These are phyloP conservation scores for Drosophila mauritiana DNA, from an alignment of 1,140 invertebrate species.

Conservation along the genomic window DNA sequence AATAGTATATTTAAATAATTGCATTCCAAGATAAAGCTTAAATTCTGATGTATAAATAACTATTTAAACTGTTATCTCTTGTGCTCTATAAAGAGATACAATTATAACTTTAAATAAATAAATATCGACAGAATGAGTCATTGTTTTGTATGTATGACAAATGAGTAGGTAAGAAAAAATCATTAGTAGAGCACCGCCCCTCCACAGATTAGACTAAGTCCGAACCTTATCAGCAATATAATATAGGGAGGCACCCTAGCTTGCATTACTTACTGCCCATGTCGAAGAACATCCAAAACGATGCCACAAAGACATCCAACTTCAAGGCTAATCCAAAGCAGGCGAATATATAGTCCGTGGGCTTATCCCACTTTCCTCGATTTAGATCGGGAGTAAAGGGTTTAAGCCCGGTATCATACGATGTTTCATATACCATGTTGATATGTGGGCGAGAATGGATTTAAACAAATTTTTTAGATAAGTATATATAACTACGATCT, in stretches of 20 bases:
- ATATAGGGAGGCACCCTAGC: background rate
- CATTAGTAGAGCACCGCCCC: constrained; percentile 18
- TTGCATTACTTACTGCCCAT: constrained; percentile 67
- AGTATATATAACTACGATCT: too few species aligned
- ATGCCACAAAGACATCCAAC: constrained; percentile 59
- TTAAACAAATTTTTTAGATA: too few species aligned
- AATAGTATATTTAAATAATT: too few species aligned
- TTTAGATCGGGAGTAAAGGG: constrained; percentile 67
- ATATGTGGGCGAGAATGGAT: too few species aligned
- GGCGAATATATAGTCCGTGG: constrained; percentile 69
- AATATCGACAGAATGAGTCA: background rate
- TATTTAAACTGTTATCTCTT: too few species aligned
- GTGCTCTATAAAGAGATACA: too few species aligned
- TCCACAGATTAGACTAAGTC: background rate
- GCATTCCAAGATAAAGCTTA: too few species aligned
- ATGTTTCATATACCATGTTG: constrained; percentile 75
- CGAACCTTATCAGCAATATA: constrained; percentile 1
- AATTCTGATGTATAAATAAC: too few species aligned
- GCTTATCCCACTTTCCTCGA: constrained; percentile 75
- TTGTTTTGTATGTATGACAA: background rate
- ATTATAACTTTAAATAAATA: too few species aligned
- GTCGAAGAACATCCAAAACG: constrained; percentile 61
- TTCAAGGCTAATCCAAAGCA: constrained; percentile 70
- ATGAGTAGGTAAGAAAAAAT: too few species aligned
- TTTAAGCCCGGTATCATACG: constrained; percentile 70